Base-by-base conservation (phyloP, 2,888 invertebrate species). In the Leptura quadrifasciata region DNA sequence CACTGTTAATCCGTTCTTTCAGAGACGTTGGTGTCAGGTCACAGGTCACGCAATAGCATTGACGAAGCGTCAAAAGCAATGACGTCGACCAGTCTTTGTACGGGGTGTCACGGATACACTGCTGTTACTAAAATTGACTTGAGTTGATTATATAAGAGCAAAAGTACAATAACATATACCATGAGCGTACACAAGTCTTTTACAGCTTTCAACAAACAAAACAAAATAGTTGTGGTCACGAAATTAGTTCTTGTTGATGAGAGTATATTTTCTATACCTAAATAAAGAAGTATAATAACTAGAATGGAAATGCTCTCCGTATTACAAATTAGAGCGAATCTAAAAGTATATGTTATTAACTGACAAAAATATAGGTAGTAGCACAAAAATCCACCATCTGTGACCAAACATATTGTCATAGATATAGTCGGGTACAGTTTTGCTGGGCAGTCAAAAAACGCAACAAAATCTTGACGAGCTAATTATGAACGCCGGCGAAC, bases 1-100 rank as follows among this genome's bases (percentile, higher is more conserved):
- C 58, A 21, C 24, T 54, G 24, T 12, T 31, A 52, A 39, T 71
- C 61, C 57, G 35, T 27, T 39, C 70, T 70, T 70, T 70, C 61
- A 71, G 71, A 71, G 71, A 71, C 71, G 61, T 57, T 71, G 71
- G 71, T 71, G 31, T 71, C 71, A 71, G 71, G 71, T 71, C 61
- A 12, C 71, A 71, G 60, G 71, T 71, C 71, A 71, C 71, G 71
- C 71, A 18, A 71, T 52, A 52, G 61, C 61, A 71, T 71, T 71
- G 61, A 71, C 52, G 52, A 18, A 61, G 71, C 71, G 71, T 71
- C 27, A 71, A 61, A 52, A 10, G n/a, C 71, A 61, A 15, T 61
- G 71, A 61, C 71, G 71, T 60, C 60, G 47, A 27, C 35, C 27
- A 57, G 24, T 15, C 47, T 31, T 55, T 55, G 31, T 55, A 68